Base-by-base conservation (phyloP, 2,888 invertebrate genomes). In the Physocephala rufipes region DNA sequence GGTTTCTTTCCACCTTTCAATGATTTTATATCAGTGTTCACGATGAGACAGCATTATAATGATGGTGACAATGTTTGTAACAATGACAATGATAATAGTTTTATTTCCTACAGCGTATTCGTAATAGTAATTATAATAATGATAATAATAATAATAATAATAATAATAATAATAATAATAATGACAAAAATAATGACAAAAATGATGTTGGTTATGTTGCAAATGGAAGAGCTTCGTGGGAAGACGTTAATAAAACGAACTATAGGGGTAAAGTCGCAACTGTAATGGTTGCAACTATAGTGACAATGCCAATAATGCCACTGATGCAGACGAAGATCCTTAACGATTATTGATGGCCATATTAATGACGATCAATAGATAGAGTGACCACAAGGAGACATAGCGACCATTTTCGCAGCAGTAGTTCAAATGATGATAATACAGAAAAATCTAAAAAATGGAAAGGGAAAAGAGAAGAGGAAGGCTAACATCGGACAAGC, bases 1-100 rank as follows among this genome's bases (percentile, higher is more conserved):
- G 67, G 45, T 70, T 67, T 76, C 36, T 77, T 76, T 78, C 75
- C 77, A 74, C 76, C 76, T 74, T 71, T 76, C 75, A 76, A n/a
- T n/a, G n/a, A n/a, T 74, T 74, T 76, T 76, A 72, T 67, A 53
- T 61, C 51, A 45, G 36, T 62, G 19, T 49, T 62, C 45, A 43
- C 58, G n/a, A 43, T 67, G 51, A 62, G 59, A 30, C 2, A 36
- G 59, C 59, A 49, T n/a, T 7, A 49, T n/a, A 19, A 16, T 49
- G 49, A 49, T 49, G 49, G 13, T 19, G 49, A n/a, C 19, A n/a
- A 49, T 49, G 49, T 16, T 49, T 15, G n/a, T n/a, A n/a, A 49
- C 16, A n/a, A n/a, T 49, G 49, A 49, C 49, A 49, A 49, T 49
- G 49, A 1, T 49, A 55, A 55, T 55, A 55, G 24, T 26, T 24